These are phyloP conservation scores for Stegodyphus dumicola DNA, from an alignment of 1,140 invertebrate species.

Conservation along the genomic window DNA sequence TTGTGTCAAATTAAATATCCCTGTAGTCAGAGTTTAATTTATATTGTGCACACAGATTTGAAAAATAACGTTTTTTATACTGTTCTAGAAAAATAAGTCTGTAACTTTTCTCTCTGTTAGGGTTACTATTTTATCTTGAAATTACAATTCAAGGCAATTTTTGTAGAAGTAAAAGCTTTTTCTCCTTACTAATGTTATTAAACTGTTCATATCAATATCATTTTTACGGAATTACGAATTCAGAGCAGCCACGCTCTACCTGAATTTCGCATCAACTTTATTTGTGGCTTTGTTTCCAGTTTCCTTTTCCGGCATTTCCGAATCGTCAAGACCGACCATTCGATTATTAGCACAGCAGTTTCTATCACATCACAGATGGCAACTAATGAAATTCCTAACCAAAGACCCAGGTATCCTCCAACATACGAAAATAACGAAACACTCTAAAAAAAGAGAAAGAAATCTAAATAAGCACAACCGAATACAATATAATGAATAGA, in stretches of 20 bases:
- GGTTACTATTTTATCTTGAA: too few relatives aligned
- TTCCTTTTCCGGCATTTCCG: not conserved
- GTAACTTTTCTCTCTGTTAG: too few relatives aligned
- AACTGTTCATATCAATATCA: too few relatives aligned
- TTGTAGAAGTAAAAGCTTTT: too few relatives aligned
- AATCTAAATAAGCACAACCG: not conserved
- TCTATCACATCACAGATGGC: slow-evolving; percentile 42
- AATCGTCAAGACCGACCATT: slow-evolving; percentile 1
- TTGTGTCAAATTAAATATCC: too few relatives aligned
- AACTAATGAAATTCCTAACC: slow-evolving; percentile 39
- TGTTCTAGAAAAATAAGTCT: too few relatives aligned
- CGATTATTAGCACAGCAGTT: slow-evolving; percentile 3
- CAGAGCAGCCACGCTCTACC: not conserved
- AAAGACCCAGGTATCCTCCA: slow-evolving; percentile 45
- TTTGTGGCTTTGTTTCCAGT: not conserved
- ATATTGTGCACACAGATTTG: too few relatives aligned
- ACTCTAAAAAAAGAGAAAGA: slow-evolving; percentile 23
- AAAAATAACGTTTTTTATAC: too few relatives aligned
- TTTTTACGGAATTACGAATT: not conserved
- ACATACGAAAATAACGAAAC: slow-evolving; percentile 40
- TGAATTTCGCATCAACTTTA: not conserved
- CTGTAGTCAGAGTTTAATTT: too few relatives aligned
- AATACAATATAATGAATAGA: too few relatives aligned
- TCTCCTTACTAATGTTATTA: too few relatives aligned
- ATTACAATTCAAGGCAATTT: too few relatives aligned